Evolutionary conservation across 2,888 invertebrate genomes (phyloP).

Genomic region (Chorisops tibialis): DNA sequence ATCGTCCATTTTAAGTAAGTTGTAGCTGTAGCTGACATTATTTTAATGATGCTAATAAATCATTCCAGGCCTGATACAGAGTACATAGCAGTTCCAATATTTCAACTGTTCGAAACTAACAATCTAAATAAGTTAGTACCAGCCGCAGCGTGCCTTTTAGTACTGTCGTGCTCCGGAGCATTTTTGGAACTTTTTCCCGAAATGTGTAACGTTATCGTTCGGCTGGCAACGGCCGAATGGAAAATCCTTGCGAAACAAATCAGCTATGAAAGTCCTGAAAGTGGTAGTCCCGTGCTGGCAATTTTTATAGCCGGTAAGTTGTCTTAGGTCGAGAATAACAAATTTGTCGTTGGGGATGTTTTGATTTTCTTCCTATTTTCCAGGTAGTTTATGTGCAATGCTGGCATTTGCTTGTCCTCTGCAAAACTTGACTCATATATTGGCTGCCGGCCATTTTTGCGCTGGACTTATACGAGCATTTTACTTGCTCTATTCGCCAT

Average conservation of each 20-base stretch:
- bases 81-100: slow-evolving; percentile 50
- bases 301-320: slow-evolving; percentile 54
- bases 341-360: no score
- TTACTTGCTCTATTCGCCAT: slow-evolving; percentile 49
- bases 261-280: slow-evolving; percentile 55
- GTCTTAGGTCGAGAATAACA: no score
- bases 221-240: slow-evolving; percentile 58
- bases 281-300: slow-evolving; percentile 58
- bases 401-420: slow-evolving; percentile 59
- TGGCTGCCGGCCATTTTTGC: slow-evolving; percentile 50
- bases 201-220: slow-evolving; percentile 54
- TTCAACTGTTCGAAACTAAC: slow-evolving; percentile 56
- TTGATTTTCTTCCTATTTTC: slow-evolving; percentile 4
- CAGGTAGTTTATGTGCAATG: slow-evolving; percentile 57
- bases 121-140: slow-evolving; percentile 58
- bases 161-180: slow-evolving; percentile 55
- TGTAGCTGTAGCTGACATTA: not conserved
- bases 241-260: slow-evolving; percentile 56
- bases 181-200: slow-evolving; percentile 57
- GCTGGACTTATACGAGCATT: slow-evolving; percentile 46
- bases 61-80: slow-evolving; percentile 42
- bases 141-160: slow-evolving; percentile 56
- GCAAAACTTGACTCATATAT: slow-evolving; percentile 53
- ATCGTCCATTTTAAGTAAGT: slow-evolving; percentile 47
- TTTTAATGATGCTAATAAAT: not conserved